Evolutionary conservation across 2,888 invertebrate species (phyloP).

Genomic region (Drosophila koepferae): DNA sequence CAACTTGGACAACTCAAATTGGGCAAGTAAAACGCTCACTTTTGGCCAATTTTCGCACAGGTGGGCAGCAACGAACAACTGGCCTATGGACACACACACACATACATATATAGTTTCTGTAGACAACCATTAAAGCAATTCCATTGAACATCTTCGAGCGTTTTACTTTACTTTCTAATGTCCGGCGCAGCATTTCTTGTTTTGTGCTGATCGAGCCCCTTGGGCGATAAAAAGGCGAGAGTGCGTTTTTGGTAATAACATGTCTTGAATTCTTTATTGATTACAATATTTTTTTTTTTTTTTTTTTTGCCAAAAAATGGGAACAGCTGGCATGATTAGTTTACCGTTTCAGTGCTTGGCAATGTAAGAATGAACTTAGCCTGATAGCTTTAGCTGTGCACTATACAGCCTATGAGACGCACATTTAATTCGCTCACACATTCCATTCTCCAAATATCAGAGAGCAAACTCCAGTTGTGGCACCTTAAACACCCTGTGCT

Average conservation of each 20-base stretch:
- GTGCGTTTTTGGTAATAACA: slow-evolving; percentile 41
- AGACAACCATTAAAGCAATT: slow-evolving; percentile 32
- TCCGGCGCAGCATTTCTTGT: slow-evolving; percentile 49
- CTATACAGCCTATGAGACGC: slow-evolving; percentile 2
- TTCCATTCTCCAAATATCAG: not conserved
- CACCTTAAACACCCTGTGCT: not conserved
- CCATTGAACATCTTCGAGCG: slow-evolving; percentile 69
- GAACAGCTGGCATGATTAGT: slow-evolving; percentile 28
- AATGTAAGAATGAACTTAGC: not conserved
- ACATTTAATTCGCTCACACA: not conserved
- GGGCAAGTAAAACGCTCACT: slow-evolving; percentile 74
- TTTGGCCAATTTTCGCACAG: slow-evolving; percentile 70
- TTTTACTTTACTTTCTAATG: slow-evolving; percentile 76
- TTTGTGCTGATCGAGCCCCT: slow-evolving; percentile 49
- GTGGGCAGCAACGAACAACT: slow-evolving; percentile 31
- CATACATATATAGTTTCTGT: not conserved
- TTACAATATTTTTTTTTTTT: slow-evolving; percentile 1
- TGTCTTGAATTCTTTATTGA: slow-evolving; percentile 63
- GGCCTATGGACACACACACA: slow-evolving; percentile 33
- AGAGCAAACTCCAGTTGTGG: not conserved
- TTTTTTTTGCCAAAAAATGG: slow-evolving; percentile 47
- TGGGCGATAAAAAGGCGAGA: slow-evolving; percentile 39
- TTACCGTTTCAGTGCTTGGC: slow-evolving; percentile 29
- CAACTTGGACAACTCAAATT: slow-evolving; percentile 69
- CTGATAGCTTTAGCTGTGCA: slow-evolving; percentile 13